Percentiles rank a stretch among this genome's conserved stretches.
These are phyloP conservation scores for Salticus scenicus DNA, from an alignment of 2,888 invertebrate species.

Conservation along the genomic window DNA sequence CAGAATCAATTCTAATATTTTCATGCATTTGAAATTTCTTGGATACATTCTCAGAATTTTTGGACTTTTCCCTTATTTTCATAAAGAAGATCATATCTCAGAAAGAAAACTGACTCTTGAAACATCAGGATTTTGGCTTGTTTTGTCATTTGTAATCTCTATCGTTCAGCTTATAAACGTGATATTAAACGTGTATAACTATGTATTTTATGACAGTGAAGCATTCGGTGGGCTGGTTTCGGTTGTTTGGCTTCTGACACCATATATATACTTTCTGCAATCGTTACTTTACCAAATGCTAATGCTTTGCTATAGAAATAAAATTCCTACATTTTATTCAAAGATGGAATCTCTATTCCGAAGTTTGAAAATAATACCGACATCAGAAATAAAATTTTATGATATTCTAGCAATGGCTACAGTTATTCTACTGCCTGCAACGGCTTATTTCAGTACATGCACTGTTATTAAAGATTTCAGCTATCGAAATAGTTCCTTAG, in stretches of 20 bases:
- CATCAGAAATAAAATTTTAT: neutral
- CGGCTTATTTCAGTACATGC: constrained; percentile 20
- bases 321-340: neutral
- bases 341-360: neutral
- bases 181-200: neutral
- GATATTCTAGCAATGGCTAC: neutral
- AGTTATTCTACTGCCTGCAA: neutral
- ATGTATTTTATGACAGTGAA: constrained; percentile 1
- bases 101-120: neutral
- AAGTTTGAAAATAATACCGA: neutral
- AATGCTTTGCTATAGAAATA: neutral
- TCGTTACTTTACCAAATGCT: neutral
- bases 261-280: neutral
- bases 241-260: constrained; percentile 17
- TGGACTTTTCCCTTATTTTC: constrained; percentile 21
- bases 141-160: neutral
- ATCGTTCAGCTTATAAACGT: neutral
- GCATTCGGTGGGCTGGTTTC: neutral
- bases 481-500: neutral
- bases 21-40: neutral
- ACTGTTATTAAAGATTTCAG: neutral
- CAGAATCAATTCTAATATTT: neutral
- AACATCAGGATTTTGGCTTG: neutral
- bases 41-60: neutral
- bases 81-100: neutral